A percentile compares a stretch with the other conserved stretches of the same genome.
Conservation (phyloP, 2,797 vertebrate species). For the Myotis myotis region DNA sequence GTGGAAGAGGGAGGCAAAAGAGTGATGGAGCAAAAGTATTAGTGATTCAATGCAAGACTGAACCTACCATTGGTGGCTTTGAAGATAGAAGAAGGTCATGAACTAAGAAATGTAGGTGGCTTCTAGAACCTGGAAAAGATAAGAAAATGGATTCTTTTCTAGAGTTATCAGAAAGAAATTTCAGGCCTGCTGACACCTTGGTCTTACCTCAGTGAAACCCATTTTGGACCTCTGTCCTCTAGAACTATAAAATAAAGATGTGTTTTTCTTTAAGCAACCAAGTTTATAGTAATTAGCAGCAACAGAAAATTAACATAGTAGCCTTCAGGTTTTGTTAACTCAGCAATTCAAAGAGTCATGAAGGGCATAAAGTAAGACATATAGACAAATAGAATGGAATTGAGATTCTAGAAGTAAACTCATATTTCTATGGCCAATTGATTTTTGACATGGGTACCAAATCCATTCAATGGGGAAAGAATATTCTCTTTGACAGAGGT, state of each 20-base stretch:
- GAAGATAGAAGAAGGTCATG: neutral
- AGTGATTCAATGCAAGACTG: neutral
- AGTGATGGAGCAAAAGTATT: neutral
- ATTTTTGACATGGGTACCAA: neutral
- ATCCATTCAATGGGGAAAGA: neutral
- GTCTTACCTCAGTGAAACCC: neutral
- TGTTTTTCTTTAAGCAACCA: neutral
- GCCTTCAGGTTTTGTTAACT: neutral
- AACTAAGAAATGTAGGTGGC: neutral
- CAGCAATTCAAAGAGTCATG: neutral
- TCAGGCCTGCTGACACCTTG: neutral
- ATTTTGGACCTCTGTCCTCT: neutral
- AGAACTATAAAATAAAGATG: neutral
- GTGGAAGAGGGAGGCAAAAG: neutral
- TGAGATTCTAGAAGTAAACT: neutral
- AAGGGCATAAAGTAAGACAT: neutral
- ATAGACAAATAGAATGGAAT: neutral
- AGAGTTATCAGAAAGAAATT: neutral
- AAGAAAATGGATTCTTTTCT: neutral
- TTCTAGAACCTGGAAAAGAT: neutral
- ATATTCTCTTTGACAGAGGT: neutral
- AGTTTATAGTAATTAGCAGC: neutral
- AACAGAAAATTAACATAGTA: neutral
- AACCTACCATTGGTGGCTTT: neutral
- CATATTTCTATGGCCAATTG: neutral